Evolutionary conservation across 2,797 vertebrate genomes (phyloP).

Genomic region (Aeoliscus strigatus): DNA sequence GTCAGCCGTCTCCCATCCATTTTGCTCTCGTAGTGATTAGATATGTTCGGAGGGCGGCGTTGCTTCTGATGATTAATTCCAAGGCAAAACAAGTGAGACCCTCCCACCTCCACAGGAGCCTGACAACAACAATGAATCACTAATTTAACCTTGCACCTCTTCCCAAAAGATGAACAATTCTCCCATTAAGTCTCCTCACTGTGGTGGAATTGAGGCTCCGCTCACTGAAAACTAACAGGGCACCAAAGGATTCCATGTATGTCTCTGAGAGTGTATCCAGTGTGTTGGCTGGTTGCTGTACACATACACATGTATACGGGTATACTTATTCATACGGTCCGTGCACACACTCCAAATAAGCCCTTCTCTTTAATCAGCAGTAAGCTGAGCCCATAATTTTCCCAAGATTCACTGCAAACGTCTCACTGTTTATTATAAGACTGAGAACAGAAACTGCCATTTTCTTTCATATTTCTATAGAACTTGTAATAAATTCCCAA

Average conservation of each 20-base stretch:
- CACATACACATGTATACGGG: conserved; percentile 29
- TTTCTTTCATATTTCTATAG: conserved; percentile 9
- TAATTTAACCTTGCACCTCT: not conserved
- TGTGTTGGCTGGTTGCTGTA: conserved; percentile 18
- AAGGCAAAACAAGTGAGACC: conserved; percentile 1
- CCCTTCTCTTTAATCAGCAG: conserved; percentile 61
- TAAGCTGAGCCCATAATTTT: conserved; percentile 49
- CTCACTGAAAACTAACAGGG: too few species aligned
- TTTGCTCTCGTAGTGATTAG: conserved; percentile 4
- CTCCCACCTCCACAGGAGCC: conserved; percentile 11
- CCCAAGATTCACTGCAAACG: conserved; percentile 24
- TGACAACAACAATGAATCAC: conserved; percentile 19
- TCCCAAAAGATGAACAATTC: not conserved
- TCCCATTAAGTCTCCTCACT: not conserved
- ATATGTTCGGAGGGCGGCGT: conserved; percentile 1
- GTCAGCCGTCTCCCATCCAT: conserved; percentile 8
- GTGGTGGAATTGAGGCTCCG: not conserved
- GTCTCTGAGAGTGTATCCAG: too few species aligned
- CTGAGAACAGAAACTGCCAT: conserved; percentile 34
- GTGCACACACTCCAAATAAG: conserved; percentile 37
- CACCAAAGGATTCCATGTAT: too few species aligned
- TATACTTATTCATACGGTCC: conserved; percentile 18
- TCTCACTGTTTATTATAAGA: conserved; percentile 49
- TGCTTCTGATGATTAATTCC: conserved; percentile 15
- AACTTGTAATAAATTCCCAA: conserved; percentile 7